phyloP scores from a whole-genome alignment of 2,113 vertebrate species.

The Tor tambroides region DNA sequence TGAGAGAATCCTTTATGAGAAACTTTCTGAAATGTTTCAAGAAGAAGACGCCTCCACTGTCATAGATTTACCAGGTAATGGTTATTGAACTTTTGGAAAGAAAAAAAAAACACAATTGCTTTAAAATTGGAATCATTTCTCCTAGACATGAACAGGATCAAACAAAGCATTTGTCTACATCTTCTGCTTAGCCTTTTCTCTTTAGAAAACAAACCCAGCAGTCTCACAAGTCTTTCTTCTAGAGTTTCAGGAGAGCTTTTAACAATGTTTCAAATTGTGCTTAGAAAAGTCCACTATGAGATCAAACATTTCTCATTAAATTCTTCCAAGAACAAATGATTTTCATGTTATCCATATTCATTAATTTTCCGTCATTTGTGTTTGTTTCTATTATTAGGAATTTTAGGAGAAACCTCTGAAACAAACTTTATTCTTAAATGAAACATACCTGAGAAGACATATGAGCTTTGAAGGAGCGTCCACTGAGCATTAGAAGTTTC shows the following conservation, averaged over 20 bases:
- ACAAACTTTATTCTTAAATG: neutral
- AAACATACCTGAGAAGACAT: neutral
- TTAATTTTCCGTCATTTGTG: neutral
- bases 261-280: neutral
- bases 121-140: neutral
- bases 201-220: neutral
- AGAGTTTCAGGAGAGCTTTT: neutral
- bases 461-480: neutral
- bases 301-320: neutral
- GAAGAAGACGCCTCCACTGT: constrained; percentile 66
- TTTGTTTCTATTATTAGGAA: neutral
- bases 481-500: neutral
- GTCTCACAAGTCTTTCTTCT: neutral
- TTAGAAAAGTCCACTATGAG: neutral
- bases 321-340: neutral
- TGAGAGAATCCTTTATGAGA: constrained; percentile 73
- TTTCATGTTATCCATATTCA: neutral
- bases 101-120: neutral
- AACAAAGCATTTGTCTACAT: neutral
- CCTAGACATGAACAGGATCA: neutral
- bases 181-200: neutral
- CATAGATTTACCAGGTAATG: constrained; percentile 79
- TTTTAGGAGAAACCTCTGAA: neutral
- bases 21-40: constrained; percentile 76
- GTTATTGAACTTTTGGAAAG: neutral